phyloP scores from a whole-genome alignment of 2,113 vertebrate genomes.

The Ptyas mucosa region DNA sequence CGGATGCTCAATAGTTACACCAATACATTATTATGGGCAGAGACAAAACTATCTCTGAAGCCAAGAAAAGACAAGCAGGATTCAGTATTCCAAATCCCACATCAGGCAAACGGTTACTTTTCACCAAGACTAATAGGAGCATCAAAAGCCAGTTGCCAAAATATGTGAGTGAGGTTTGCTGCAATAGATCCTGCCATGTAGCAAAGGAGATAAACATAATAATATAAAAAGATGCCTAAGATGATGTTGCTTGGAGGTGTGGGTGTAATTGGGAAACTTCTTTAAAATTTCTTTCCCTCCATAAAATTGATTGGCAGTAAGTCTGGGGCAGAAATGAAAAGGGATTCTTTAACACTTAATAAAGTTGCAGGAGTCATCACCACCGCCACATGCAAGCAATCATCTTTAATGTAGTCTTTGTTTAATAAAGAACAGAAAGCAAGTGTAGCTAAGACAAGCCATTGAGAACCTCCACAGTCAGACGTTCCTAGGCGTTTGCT shows the following conservation, averaged over 20 bases:
- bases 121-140: neutral
- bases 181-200: neutral
- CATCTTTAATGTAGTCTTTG: neutral
- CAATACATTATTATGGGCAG: neutral
- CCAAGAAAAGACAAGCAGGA: neutral
- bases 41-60: neutral
- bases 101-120: neutral
- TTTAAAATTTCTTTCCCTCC: neutral
- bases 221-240: neutral
- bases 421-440: neutral
- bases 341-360: neutral
- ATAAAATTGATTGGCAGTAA: neutral
- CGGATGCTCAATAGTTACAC: neutral
- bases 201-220: too few relatives aligned
- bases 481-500: neutral
- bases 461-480: neutral
- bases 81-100: neutral
- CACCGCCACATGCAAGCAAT: neutral
- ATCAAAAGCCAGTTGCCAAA: neutral
- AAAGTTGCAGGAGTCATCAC: neutral
- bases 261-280: neutral
- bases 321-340: neutral
- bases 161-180: neutral
- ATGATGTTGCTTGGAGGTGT: neutral
- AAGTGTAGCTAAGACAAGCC: neutral